Evolutionary conservation across 2,888 invertebrate genomes (phyloP), one percentile per base, ranked within the genome.

Genomic region (Aleiodes testaceus): DNA sequence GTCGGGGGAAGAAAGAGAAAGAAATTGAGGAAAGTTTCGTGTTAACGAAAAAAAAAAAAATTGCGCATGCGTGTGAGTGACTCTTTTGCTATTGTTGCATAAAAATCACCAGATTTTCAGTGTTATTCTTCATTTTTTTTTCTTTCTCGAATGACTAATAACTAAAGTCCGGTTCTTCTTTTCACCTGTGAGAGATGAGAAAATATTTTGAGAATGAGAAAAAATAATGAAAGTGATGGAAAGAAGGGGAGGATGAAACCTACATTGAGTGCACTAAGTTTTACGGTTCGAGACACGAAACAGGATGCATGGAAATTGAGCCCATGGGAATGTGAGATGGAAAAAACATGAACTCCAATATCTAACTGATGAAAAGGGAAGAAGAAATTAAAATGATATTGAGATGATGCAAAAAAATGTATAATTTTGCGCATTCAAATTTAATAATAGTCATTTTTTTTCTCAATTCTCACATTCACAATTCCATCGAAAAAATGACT

Each of bases 31-130:
- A 14, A 53, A 53, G 53, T 53, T 53, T 53, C 53, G 53, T 53
- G 53, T n/a, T 53, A 26, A 22, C 26, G 14, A 53, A 12, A 26
- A 53, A n/a, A 49, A 44, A 12, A 26, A 53, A n/a, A 49, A 49
- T 45, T 18, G 59, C 72, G 53, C 20, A 42, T 69, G 66, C 52
- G 67, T 55, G 59, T 18, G 59, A 36, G 12, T 42, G 42, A 59
- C 59, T 59, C 59, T 59, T 36, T 67, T 53, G 59, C 66, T 49
- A 55, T 53, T 47, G 42, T 69, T 75, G 72, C 3, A 26, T 78
- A 78, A 75, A 70, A 76, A 75, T 73, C 45, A 73, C 68, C 61
- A 55, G 69, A 68, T 75, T 73, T 74, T 26, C 67, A n/a, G n/a
- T 55, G 47, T 65, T 69, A 69, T 66, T 36, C 36, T 36, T 11